These are phyloP conservation scores for Pterobdella sp. DNA, from an alignment of 2,888 invertebrate genomes.

Conservation along the genomic window DNA sequence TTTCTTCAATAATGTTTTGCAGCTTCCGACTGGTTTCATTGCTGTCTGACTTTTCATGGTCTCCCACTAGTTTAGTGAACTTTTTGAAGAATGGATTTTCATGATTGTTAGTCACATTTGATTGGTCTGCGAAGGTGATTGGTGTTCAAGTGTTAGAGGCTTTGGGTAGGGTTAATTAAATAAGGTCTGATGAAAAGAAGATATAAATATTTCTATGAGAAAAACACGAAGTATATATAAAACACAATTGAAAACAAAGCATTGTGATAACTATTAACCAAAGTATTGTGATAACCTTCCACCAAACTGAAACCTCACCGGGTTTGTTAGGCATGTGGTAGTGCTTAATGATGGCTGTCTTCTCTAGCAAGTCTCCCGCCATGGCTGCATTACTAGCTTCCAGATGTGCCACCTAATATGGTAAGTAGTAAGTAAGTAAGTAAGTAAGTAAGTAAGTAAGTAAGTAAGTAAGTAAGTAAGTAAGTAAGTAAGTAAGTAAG, in stretches of 20 bases:
- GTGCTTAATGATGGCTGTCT: slow-evolving; percentile 53
- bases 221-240: too few relatives aligned
- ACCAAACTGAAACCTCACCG: slow-evolving; percentile 29
- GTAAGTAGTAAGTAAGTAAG: background rate
- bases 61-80: background rate
- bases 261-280: too few relatives aligned
- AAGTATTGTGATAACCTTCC: too few relatives aligned
- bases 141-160: background rate
- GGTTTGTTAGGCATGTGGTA: slow-evolving; percentile 52
- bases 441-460: background rate
- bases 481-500: background rate
- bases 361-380: slow-evolving; percentile 54
- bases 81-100: too few relatives aligned
- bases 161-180: background rate
- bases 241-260: too few relatives aligned
- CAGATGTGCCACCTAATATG: slow-evolving; percentile 51
- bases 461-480: background rate
- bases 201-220: too few relatives aligned
- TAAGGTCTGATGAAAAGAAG: too few relatives aligned
- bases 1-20: slow-evolving; percentile 55
- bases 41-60: background rate
- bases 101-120: background rate
- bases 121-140: background rate
- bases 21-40: slow-evolving; percentile 46
- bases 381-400: slow-evolving; percentile 54